Conservation (phyloP, 2,797 vertebrate species). For the Sitta carolinensis region DNA sequence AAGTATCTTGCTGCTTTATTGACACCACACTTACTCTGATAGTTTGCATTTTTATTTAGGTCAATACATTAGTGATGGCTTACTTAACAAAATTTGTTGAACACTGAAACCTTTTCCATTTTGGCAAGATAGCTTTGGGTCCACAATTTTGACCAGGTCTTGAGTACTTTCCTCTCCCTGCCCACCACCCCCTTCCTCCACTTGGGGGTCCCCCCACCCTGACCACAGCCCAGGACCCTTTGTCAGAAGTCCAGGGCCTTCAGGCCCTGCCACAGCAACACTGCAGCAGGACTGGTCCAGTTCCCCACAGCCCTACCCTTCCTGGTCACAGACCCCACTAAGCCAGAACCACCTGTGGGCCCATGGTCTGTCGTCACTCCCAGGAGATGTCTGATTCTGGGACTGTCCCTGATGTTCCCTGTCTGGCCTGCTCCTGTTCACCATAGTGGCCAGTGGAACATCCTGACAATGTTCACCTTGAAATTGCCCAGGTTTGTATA, state of each 20-base stretch:
- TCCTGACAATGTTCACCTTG: neutral
- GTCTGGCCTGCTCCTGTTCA: neutral
- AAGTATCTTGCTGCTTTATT: neutral
- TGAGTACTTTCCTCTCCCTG: neutral
- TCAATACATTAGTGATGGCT: neutral
- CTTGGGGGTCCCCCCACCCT: rapidly evolving
- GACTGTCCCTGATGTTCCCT: neutral
- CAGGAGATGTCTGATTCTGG: rapidly evolving
- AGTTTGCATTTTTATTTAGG: neutral
- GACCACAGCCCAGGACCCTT: rapidly evolving
- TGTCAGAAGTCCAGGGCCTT: rapidly evolving
- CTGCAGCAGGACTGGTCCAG: rapidly evolving
- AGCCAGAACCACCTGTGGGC: neutral
- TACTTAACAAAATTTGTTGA: neutral
- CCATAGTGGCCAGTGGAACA: rapidly evolving
- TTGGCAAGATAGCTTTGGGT: neutral
- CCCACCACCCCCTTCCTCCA: rapidly evolving
- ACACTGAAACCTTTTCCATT: neutral
- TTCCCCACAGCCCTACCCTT: neutral
- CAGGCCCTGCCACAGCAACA: rapidly evolving
- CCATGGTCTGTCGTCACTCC: rapidly evolving
- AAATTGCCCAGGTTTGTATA: neutral
- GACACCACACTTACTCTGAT: neutral
- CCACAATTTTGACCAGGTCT: neutral
- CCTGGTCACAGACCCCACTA: too few relatives aligned